These are phyloP conservation scores for Erebia ligea DNA, from an alignment of 2,888 invertebrate genomes.

Conservation along the genomic window DNA sequence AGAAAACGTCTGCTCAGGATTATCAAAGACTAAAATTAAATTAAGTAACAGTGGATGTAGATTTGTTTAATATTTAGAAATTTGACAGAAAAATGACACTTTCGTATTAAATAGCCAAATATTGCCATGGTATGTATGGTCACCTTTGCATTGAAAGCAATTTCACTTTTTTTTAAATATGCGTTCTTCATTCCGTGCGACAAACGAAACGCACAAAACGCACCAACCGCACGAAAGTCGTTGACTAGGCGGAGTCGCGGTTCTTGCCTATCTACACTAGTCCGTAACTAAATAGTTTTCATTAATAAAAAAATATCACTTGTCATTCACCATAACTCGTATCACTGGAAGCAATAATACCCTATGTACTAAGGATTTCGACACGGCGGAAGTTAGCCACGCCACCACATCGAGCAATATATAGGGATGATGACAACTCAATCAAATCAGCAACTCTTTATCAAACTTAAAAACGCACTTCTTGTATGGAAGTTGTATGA, in stretches of 20 bases:
- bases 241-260: constrained; percentile 78
- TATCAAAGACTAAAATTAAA: no score
- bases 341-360: constrained; percentile 64
- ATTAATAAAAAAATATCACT: constrained; percentile 71
- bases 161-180: neutral
- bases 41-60: neutral
- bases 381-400: neutral
- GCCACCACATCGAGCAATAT: neutral
- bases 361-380: constrained; percentile 1
- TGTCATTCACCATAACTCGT: constrained; percentile 59
- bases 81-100: neutral
- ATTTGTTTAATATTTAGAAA: neutral
- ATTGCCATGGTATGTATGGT: neutral
- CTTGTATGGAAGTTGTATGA: no score
- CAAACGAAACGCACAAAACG: neutral
- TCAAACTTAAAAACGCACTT: neutral
- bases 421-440: no score
- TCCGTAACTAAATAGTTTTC: constrained; percentile 48
- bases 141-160: constrained; percentile 14
- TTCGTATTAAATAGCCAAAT: no score
- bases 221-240: constrained; percentile 41
- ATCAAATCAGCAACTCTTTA: no score
- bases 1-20: no score
- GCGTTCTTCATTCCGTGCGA: neutral
- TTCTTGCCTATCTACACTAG: constrained; percentile 47